A percentile compares a stretch with the other conserved stretches of the same genome.
Conservation (phyloP, 1,140 invertebrate species). For the Geopemphigus sp. region DNA sequence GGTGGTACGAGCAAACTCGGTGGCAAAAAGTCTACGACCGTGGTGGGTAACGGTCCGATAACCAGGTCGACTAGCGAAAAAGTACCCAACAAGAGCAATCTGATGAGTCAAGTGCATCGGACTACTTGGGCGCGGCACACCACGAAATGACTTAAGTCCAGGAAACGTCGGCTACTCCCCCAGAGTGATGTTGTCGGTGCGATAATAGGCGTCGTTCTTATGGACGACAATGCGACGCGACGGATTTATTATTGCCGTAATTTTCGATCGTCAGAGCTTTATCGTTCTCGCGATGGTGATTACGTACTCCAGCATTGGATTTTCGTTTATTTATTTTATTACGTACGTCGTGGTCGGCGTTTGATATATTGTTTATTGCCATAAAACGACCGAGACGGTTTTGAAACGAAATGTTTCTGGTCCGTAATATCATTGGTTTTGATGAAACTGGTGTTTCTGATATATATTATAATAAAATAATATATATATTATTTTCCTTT, state of each 20-base stretch:
- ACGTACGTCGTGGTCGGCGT: neutral
- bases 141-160: constrained; percentile 65
- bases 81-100: constrained; percentile 75
- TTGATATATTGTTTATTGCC: neutral
- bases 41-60: constrained; percentile 58
- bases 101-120: constrained; percentile 77
- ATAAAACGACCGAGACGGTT: neutral
- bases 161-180: neutral
- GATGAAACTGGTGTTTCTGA: neutral
- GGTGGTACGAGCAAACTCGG: neutral
- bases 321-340: no score
- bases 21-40: constrained; percentile 6
- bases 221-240: no score
- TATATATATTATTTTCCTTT: neutral
- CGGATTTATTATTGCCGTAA: no score
- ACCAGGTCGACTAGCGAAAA: constrained; percentile 80
- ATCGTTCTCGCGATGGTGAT: neutral
- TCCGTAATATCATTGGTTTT: neutral
- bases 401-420: neutral
- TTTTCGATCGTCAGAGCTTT: no score
- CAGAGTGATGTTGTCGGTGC: no score
- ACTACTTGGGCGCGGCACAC: constrained; percentile 81
- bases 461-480: neutral
- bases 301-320: neutral
- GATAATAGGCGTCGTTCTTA: no score